Evolutionary conservation across 2,888 invertebrate species (phyloP).

Genomic region (Agonopterix arenella): DNA sequence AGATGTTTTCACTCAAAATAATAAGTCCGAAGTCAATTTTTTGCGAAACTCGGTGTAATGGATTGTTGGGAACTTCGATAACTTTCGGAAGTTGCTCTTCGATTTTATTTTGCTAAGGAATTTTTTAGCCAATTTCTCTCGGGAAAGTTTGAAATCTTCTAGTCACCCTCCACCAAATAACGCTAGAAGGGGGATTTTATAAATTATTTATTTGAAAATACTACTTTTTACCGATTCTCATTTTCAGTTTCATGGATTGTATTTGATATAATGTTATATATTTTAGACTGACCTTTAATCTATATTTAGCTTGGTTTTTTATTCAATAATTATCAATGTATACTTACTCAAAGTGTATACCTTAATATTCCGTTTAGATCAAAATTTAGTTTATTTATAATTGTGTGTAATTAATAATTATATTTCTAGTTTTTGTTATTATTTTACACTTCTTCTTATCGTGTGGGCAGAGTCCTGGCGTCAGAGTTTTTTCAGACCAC

Average conservation of each 20-base stretch:
- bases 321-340: too few species aligned
- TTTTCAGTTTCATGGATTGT: background rate
- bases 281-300: too few species aligned
- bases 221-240: slow-evolving; percentile 16
- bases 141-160: slow-evolving; percentile 63
- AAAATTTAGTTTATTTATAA: too few species aligned
- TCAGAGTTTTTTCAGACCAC: too few species aligned
- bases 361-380: too few species aligned
- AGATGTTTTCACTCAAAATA: slow-evolving; percentile 74
- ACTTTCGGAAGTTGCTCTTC: slow-evolving; percentile 74
- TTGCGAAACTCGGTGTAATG: slow-evolving; percentile 74
- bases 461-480: too few species aligned
- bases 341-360: too few species aligned
- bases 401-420: too few species aligned
- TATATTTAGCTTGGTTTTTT: too few species aligned
- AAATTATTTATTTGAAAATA: slow-evolving; percentile 30
- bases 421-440: too few species aligned
- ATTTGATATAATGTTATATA: too few species aligned
- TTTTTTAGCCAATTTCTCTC: slow-evolving; percentile 75
- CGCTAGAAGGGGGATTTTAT: slow-evolving; percentile 20
- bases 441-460: too few species aligned
- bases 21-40: slow-evolving; percentile 72
- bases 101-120: slow-evolving; percentile 70
- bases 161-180: slow-evolving; percentile 61
- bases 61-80: slow-evolving; percentile 74